A percentile compares a stretch with the other conserved stretches of the same genome.
phyloP scores from a whole-genome alignment of 2,113 vertebrate genomes.

The Triplophysa siluroides region DNA sequence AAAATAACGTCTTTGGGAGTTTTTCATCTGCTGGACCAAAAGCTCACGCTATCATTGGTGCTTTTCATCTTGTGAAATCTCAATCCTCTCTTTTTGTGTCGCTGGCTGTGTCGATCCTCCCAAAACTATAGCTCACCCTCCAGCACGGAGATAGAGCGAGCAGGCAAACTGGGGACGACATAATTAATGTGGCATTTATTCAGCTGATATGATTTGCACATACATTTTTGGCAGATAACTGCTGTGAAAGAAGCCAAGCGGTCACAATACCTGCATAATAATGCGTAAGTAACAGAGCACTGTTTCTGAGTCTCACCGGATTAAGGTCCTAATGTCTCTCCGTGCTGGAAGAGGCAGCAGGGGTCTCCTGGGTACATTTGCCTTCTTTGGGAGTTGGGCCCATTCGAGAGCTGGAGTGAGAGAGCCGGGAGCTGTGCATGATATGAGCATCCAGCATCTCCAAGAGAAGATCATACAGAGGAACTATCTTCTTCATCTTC shows the following conservation, averaged over 20 bases:
- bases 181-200: neutral
- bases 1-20: neutral
- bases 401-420: constrained; percentile 57
- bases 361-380: neutral
- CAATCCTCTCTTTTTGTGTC: neutral
- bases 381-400: constrained; percentile 38
- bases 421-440: constrained; percentile 75
- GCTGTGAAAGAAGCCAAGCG: neutral
- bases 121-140: neutral
- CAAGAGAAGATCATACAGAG: constrained; percentile 92
- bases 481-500: constrained; percentile 96
- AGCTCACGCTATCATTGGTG: neutral
- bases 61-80: neutral
- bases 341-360: constrained; percentile 8
- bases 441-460: constrained; percentile 97
- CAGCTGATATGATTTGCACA: neutral
- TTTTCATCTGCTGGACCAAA: neutral
- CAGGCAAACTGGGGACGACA: neutral
- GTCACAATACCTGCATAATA: neutral
- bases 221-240: neutral
- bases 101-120: neutral
- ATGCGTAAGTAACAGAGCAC: neutral
- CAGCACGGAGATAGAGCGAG: neutral
- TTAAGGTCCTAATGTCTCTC: constrained; percentile 31
- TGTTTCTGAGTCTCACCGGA: constrained; percentile 12